These are phyloP conservation scores for Orius insidiosus DNA, from an alignment of 1,140 invertebrate species.

Conservation along the genomic window DNA sequence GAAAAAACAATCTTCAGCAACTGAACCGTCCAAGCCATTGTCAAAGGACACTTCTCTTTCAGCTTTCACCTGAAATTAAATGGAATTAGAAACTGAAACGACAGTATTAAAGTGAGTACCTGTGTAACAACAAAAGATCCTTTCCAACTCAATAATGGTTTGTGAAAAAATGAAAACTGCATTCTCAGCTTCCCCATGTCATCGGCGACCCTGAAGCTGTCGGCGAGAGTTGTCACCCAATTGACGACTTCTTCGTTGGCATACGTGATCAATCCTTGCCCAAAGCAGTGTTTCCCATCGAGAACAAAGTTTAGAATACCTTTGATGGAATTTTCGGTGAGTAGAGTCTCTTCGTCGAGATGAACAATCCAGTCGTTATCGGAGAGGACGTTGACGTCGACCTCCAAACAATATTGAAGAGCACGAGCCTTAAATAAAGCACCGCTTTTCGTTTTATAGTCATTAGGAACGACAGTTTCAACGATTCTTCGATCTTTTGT, in stretches of 20 bases:
- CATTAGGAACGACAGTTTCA: conserved; percentile 72
- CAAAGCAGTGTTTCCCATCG: conserved; percentile 89
- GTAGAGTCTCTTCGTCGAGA: conserved; percentile 89
- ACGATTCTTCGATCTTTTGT: conserved; percentile 50
- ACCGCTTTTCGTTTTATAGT: conserved; percentile 74
- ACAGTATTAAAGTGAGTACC: conserved; percentile 29
- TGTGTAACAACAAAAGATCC: conserved; percentile 87
- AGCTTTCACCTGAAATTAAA: conserved; percentile 60
- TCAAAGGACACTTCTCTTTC: conserved; percentile 86
- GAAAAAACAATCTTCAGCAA: conserved; percentile 96
- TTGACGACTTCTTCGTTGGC: conserved; percentile 93
- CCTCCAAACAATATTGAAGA: conserved; percentile 89
- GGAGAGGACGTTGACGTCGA: conserved; percentile 67
- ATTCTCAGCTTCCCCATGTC: conserved; percentile 92
- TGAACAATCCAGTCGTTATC: conserved; percentile 96
- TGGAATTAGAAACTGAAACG: too few species aligned
- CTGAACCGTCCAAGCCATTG: conserved; percentile 85
- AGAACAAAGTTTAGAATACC: conserved; percentile 92
- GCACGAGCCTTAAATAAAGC: conserved; percentile 91
- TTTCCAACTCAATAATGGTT: conserved; percentile 95
- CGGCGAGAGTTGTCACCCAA: conserved; percentile 91
- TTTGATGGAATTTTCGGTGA: conserved; percentile 78
- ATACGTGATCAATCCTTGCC: conserved; percentile 95
- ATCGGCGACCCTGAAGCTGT: conserved; percentile 90
- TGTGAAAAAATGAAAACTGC: conserved; percentile 85